Evolutionary conservation across 2,888 invertebrate genomes (phyloP).

Genomic region (Cephus runcator): DNA sequence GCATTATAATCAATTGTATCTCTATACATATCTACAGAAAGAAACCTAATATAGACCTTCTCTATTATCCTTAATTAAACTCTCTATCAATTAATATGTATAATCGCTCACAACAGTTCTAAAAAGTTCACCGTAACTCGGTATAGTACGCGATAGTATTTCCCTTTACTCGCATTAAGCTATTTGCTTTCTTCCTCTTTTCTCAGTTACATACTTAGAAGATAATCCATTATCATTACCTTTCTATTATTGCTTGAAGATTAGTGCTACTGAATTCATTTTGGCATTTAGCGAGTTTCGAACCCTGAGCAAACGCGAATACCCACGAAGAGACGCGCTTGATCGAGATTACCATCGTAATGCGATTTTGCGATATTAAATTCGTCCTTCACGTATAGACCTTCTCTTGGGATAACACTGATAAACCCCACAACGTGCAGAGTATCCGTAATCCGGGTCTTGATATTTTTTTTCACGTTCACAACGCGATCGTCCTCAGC

Average conservation of each 20-base stretch:
- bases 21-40: constrained; percentile 64
- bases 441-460: background rate
- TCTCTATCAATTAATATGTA: constrained; percentile 62
- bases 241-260: constrained; percentile 61
- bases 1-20: constrained; percentile 48
- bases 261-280: constrained; percentile 58
- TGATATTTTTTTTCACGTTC: background rate
- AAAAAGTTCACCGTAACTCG: constrained; percentile 41
- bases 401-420: background rate
- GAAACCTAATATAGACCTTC: constrained; percentile 59
- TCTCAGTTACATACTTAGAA: constrained; percentile 29
- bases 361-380: constrained; percentile 3
- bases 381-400: background rate
- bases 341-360: constrained; percentile 22
- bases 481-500: background rate
- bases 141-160: constrained; percentile 37
- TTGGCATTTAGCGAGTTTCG: constrained; percentile 60
- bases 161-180: constrained; percentile 34
- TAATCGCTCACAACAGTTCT: constrained; percentile 55
- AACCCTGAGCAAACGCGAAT: constrained; percentile 54
- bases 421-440: background rate
- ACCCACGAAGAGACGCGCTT: constrained; percentile 37
- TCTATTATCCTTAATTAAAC: constrained; percentile 63
- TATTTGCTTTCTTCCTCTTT: constrained; percentile 10
- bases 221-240: constrained; percentile 35